phyloP scores from a whole-genome alignment of 1,140 invertebrate species.

The Drosophila trapezifrons region DNA sequence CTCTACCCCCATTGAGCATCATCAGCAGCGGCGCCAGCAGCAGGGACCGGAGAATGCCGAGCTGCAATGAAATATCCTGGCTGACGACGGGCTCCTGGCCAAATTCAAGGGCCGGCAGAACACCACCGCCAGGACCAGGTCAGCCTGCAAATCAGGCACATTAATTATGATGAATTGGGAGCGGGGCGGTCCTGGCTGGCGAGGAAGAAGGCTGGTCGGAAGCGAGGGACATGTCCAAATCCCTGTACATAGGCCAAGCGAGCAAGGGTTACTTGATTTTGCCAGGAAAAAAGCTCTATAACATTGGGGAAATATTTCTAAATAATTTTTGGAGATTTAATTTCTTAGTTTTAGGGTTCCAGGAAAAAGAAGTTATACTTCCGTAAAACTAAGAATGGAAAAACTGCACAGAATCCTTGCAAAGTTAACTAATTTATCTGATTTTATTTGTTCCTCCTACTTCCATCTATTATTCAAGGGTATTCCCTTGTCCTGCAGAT shows the following conservation, averaged over 20 bases:
- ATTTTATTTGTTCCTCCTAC: too few species aligned
- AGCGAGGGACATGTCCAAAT: neutral
- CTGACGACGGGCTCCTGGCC: constrained; percentile 11
- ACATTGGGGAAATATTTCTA: too few species aligned
- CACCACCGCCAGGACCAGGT: constrained; percentile 19
- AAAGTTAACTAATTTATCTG: too few species aligned
- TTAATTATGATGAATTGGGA: constrained; percentile 74
- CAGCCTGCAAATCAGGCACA: constrained; percentile 72
- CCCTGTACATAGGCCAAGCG: neutral
- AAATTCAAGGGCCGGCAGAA: constrained; percentile 10
- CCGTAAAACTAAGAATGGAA: too few species aligned
- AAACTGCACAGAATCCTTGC: too few species aligned
- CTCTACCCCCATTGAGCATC: neutral
- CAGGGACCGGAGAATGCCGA: constrained; percentile 13
- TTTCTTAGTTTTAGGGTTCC: too few species aligned
- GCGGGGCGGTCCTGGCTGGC: constrained; percentile 1
- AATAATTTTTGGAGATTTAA: too few species aligned
- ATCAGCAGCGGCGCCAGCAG: too few species aligned
- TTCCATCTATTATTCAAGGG: neutral
- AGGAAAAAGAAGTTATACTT: too few species aligned
- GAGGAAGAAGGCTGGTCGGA: neutral
- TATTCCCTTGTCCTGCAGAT: neutral
- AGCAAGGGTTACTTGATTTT: too few species aligned
- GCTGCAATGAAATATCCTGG: constrained; percentile 28
- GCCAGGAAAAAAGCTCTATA: too few species aligned